Evolutionary conservation across 2,113 vertebrate genomes (phyloP), one percentile per base, ranked within the genome.

Genomic region (Phrynosoma platyrhinos): DNA sequence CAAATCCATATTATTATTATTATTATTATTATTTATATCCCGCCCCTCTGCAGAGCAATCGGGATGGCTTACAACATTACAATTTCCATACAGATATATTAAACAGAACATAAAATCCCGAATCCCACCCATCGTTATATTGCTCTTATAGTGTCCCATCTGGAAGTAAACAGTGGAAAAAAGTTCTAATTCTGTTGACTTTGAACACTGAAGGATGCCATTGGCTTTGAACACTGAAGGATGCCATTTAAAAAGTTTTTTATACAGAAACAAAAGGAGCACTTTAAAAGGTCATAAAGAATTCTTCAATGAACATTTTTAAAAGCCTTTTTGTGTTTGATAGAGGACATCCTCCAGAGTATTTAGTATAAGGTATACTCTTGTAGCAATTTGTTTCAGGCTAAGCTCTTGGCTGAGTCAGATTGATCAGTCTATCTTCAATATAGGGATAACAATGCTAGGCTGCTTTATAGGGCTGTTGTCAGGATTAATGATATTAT

Each of bases 401-500:
- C 5, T 69, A 83, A 69, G 66, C 42, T 69, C 66, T 9, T 47
- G 64, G 25, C 27, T 83, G 81, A 69, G 27, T 9, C 14, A n/a
- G 55, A 36, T 23, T 62, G 55, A n/a, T 55, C 21, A 62, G 27
- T 68, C 81, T 83, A 68, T 84, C 52, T 84, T n/a, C 69, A n/a
- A 74, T 36, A 72, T n/a, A n/a, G 42, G 30, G 52, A 72, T 74
- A 55, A 74, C 30, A 58, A 25, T 58, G 55, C 82, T 36, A 52
- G 82, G 20, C 82, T 30, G 72, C 69, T 55, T 74, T 84, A 74
- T 32, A 55, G 69, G 82, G 69, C 30, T 36, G 47, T 74, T 84
- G 69, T 55, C 4, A 74, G 68, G n/a, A 84, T 84, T 84, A 84
- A 55, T 25, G 32, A 10, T 42, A 20, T 83, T 52, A 52, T 71